Conservation (phyloP, 2,113 vertebrate species). For the Lagopus muta region DNA sequence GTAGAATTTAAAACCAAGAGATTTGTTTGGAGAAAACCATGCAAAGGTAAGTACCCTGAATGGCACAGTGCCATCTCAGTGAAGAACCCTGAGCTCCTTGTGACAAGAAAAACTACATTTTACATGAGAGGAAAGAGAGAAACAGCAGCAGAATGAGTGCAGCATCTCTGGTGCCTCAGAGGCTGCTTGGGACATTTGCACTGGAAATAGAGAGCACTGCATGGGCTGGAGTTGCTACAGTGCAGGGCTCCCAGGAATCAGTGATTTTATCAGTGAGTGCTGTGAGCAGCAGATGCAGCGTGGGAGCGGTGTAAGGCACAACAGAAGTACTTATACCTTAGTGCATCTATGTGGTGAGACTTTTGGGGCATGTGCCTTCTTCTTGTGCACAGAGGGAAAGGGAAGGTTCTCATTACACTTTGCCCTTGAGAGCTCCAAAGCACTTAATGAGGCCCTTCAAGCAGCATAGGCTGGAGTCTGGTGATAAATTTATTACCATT, state of each 20-base stretch:
- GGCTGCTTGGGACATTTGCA: not conserved
- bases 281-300: not conserved
- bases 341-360: not conserved
- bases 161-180: not conserved
- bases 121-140: not conserved
- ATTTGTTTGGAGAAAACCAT: not conserved
- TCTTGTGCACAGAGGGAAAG: not conserved
- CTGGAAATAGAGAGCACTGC: accelerated
- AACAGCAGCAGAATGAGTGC: not conserved
- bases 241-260: accelerated
- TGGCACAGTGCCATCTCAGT: not conserved
- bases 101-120: accelerated
- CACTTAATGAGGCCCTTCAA: not conserved
- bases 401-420: not conserved
- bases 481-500: slow-evolving; percentile 28
- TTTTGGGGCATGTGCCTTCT: not conserved
- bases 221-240: not conserved
- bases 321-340: not conserved
- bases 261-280: not conserved
- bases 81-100: not conserved
- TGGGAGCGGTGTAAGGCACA: not conserved
- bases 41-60: not conserved
- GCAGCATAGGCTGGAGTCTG: not conserved
- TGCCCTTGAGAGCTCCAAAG: not conserved
- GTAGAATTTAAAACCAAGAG: not conserved